These are phyloP conservation scores for Nasonia giraulti DNA, from an alignment of 1,140 invertebrate species.

Conservation along the genomic window DNA sequence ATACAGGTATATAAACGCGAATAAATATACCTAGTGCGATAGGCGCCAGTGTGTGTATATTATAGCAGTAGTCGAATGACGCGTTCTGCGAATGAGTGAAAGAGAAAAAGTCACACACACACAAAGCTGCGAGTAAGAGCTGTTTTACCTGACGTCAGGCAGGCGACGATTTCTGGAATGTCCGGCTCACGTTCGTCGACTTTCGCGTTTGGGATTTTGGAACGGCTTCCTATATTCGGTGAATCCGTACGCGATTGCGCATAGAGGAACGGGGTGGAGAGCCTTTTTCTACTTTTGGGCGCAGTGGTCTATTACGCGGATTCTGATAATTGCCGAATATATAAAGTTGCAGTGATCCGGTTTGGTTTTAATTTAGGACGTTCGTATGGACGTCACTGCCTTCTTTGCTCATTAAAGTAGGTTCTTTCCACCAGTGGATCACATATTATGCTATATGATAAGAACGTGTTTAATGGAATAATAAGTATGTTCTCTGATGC, in stretches of 20 bases:
- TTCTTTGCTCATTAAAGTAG: too few relatives aligned
- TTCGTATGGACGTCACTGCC: too few relatives aligned
- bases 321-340: too few relatives aligned
- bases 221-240: background rate
- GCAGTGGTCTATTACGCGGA: too few relatives aligned
- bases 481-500: too few relatives aligned
- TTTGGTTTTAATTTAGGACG: too few relatives aligned
- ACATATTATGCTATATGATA: too few relatives aligned
- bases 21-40: background rate
- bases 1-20: background rate
- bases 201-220: background rate
- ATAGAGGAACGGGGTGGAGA: background rate
- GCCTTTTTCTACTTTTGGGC: background rate
- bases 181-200: constrained; percentile 16
- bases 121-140: background rate
- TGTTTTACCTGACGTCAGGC: constrained; percentile 27
- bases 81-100: background rate
- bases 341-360: too few relatives aligned
- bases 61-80: background rate
- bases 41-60: too few relatives aligned
- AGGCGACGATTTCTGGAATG: constrained; percentile 39
- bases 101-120: too few relatives aligned
- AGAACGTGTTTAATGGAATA: too few relatives aligned
- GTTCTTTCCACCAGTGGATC: too few relatives aligned
- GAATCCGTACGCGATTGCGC: background rate